Percentiles rank a stretch among this genome's conserved stretches.
Conservation (phyloP, 2,888 invertebrate genomes). For the Hirtodrosophila duncani region DNA sequence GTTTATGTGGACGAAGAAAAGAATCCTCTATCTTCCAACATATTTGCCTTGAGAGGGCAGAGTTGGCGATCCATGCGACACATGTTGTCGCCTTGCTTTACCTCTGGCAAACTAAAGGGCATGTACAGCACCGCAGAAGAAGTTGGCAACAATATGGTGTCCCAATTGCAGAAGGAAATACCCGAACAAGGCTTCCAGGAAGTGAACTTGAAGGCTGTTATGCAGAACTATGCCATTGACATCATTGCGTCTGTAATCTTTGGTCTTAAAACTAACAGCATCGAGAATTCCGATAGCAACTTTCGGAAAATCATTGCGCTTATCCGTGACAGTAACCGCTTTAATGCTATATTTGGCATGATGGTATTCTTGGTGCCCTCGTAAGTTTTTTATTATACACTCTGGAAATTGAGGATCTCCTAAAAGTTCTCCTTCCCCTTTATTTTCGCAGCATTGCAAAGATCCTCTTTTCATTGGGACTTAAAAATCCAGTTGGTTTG, state of each 20-base stretch:
- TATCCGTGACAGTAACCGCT: conserved; percentile 17
- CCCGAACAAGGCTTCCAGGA: conserved; percentile 69
- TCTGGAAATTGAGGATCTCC: fast-evolving
- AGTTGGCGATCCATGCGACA: conserved; percentile 83
- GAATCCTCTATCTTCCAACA: conserved; percentile 81
- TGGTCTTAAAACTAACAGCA: conserved; percentile 77
- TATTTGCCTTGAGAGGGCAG: conserved; percentile 73
- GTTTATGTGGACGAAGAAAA: conserved; percentile 81
- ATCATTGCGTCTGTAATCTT: conserved; percentile 78
- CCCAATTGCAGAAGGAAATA: conserved; percentile 75
- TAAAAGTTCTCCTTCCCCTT: neutral
- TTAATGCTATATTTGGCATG: conserved; percentile 37
- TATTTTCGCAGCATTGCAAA: conserved; percentile 41
- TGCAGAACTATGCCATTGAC: conserved; percentile 76
- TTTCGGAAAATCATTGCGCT: conserved; percentile 60
- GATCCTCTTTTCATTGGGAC: conserved; percentile 46
- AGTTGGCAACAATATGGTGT: conserved; percentile 80
- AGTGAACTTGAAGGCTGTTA: conserved; percentile 78
- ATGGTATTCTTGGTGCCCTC: conserved; percentile 62
- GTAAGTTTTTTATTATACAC: too few relatives aligned
- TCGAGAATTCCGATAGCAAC: conserved; percentile 72
- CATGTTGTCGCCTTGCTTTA: conserved; percentile 83
- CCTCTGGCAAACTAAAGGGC: conserved; percentile 83
- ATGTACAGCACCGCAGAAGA: conserved; percentile 82
- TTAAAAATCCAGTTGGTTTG: conserved; percentile 49